Percentiles rank a stretch among this genome's conserved stretches.
Conservation (phyloP, 1,140 invertebrate species). For the Polypedilum pembai region DNA sequence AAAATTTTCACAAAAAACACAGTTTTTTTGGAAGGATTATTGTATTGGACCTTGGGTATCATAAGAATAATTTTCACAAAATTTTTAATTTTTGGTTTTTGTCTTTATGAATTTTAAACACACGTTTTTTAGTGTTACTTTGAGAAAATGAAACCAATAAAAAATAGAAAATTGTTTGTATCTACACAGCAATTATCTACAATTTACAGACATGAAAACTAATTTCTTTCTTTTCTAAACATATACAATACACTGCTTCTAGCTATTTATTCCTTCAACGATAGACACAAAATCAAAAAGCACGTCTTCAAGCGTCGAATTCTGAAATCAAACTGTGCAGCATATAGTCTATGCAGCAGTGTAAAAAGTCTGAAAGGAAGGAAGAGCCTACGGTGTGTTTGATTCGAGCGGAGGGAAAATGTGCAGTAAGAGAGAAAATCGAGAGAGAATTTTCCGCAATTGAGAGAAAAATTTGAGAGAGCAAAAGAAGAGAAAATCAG, state of each 20-base stretch:
- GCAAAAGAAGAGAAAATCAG: neutral
- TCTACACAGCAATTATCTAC: neutral
- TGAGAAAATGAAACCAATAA: no score
- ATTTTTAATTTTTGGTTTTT: no score
- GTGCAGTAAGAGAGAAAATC: neutral
- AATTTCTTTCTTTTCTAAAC: neutral
- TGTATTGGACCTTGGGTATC: constrained; percentile 5
- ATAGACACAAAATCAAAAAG: constrained; percentile 15
- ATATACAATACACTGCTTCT: neutral
- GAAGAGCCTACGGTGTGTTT: neutral
- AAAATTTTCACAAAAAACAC: neutral
- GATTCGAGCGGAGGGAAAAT: neutral
- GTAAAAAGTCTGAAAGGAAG: neutral
- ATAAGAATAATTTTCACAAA: neutral
- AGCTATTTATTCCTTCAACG: neutral
- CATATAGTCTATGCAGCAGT: neutral
- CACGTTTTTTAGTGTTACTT: no score
- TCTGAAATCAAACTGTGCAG: constrained; percentile 22
- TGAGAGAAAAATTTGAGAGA: neutral
- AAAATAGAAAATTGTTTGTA: neutral
- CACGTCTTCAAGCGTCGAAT: neutral
- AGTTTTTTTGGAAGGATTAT: neutral
- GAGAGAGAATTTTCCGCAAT: neutral
- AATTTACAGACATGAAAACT: neutral
- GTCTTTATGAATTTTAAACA: no score